These are phyloP conservation scores for Saturnia pavonia DNA, from an alignment of 2,888 invertebrate species.

Conservation along the genomic window DNA sequence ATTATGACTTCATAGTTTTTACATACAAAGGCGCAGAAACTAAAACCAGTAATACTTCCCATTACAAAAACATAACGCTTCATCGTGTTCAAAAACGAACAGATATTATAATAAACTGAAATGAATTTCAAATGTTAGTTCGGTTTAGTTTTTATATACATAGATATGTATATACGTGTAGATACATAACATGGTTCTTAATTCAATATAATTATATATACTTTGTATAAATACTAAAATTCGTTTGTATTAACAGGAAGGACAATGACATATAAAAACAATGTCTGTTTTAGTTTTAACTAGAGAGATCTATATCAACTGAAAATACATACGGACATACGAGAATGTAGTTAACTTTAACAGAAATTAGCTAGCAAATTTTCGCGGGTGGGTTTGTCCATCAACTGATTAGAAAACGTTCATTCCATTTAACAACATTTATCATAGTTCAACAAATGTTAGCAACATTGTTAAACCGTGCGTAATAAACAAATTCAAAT, in stretches of 20 bases:
- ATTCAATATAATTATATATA: not conserved
- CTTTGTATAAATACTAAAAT: not conserved
- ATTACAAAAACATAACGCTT: not conserved
- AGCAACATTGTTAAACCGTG: not conserved
- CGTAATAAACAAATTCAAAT: not conserved
- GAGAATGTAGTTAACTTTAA: not conserved
- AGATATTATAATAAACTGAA: not conserved
- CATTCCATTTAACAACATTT: too few relatives aligned
- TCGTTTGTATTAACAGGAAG: conserved; percentile 1
- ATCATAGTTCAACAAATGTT: not conserved
- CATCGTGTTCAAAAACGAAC: not conserved
- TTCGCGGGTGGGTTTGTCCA: not conserved
- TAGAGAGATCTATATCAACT: not conserved
- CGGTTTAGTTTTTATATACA: not conserved
- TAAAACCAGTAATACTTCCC: not conserved
- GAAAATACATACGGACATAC: not conserved
- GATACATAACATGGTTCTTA: not conserved
- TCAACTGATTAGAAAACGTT: not conserved
- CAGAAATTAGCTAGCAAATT: not conserved
- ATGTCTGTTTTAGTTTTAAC: not conserved
- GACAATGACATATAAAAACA: not conserved
- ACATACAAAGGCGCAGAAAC: not conserved
- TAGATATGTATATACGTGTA: not conserved
- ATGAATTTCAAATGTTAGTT: not conserved
- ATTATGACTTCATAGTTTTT: too few relatives aligned